Percentiles rank a stretch among this genome's conserved stretches.
These are phyloP conservation scores for Alethe castanea DNA, from an alignment of 2,113 vertebrate genomes.

Conservation along the genomic window DNA sequence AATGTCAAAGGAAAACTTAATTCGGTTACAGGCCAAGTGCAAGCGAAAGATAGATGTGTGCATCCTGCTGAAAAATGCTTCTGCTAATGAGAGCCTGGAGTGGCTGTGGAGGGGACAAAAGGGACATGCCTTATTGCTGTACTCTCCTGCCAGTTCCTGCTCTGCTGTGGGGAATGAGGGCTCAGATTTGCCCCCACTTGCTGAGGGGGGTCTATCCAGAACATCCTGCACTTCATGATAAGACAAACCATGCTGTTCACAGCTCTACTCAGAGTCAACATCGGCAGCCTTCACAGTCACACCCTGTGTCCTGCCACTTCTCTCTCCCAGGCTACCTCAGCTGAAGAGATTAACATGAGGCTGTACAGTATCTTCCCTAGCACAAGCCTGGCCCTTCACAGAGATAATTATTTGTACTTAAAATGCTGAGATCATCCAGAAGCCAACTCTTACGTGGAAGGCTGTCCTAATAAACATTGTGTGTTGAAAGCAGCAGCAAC, in stretches of 20 bases:
- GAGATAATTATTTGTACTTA: not conserved
- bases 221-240: not conserved
- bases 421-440: not conserved
- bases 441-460: not conserved
- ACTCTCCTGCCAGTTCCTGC: not conserved
- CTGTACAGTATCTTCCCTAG: not conserved
- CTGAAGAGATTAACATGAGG: not conserved
- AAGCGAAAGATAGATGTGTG: not conserved
- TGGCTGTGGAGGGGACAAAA: not conserved
- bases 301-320: not conserved
- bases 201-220: not conserved
- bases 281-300: not conserved
- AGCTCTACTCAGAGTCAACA: not conserved
- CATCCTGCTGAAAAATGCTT: not conserved
- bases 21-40: accelerated
- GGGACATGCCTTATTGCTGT: not conserved
- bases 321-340: not conserved
- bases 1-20: not conserved
- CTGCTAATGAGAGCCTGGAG: not conserved
- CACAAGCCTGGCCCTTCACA: not conserved
- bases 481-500: not conserved
- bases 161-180: accelerated
- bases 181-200: not conserved
- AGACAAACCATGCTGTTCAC: not conserved
- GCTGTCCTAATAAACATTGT: not conserved